Conservation (phyloP, 2,113 vertebrate species). For the Drymodes brunneopygia region DNA sequence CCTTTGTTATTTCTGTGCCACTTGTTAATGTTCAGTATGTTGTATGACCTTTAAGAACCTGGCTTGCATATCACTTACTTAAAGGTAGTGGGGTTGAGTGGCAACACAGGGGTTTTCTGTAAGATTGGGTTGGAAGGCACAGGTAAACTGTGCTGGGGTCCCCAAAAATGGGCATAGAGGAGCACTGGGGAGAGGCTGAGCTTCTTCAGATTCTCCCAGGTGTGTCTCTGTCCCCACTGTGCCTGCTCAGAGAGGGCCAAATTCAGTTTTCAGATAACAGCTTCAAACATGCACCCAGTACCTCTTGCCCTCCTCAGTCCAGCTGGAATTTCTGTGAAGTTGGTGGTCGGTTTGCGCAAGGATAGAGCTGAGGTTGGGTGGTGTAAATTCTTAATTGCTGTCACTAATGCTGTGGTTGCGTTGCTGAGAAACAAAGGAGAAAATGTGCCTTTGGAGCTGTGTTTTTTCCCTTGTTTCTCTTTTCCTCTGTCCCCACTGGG, state of each 20-base stretch:
- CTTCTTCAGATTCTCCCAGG: neutral
- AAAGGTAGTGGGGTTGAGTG: neutral
- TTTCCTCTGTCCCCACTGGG: neutral
- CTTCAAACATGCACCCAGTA: neutral
- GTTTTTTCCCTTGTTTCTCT: neutral
- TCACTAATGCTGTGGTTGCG: neutral
- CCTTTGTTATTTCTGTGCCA: neutral
- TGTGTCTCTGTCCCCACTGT: neutral
- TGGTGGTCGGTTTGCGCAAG: neutral
- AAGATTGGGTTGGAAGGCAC: neutral
- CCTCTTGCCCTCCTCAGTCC: neutral
- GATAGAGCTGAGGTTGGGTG: neutral
- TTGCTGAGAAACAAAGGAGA: constrained; percentile 6
- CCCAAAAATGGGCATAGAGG: neutral
- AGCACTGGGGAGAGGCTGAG: neutral
- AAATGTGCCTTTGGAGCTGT: constrained; percentile 3
- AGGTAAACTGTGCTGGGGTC: neutral
- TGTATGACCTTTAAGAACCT: neutral
- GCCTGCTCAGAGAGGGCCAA: neutral
- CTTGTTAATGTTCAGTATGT: neutral
- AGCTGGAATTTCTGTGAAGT: neutral
- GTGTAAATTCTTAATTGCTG: neutral
- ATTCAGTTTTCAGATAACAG: neutral
- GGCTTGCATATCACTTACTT: neutral
- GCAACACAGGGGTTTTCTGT: neutral